These are phyloP conservation scores for Meteorus sp. DNA, from an alignment of 1,140 invertebrate genomes.

Conservation along the genomic window DNA sequence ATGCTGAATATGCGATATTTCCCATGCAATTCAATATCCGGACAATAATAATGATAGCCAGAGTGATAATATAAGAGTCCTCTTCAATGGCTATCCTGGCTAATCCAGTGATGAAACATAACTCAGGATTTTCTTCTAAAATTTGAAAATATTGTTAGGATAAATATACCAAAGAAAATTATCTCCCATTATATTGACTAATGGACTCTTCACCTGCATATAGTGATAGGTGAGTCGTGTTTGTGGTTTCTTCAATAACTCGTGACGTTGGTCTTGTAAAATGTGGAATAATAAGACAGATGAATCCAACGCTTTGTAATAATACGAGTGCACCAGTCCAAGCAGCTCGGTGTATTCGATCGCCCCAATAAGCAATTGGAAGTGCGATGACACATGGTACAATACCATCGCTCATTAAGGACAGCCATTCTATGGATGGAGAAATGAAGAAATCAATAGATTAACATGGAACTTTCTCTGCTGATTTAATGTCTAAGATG, in stretches of 20 bases:
- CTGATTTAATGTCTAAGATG: no score
- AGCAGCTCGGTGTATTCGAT: constrained; percentile 62
- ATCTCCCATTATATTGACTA: background rate
- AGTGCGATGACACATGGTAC: constrained; percentile 58
- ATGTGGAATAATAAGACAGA: constrained; percentile 64
- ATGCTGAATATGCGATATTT: constrained; percentile 64
- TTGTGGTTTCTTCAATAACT: constrained; percentile 40
- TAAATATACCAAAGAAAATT: background rate
- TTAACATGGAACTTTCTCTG: background rate
- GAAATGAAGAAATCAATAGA: background rate
- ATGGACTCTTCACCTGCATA: constrained; percentile 52
- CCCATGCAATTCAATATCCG: constrained; percentile 65
- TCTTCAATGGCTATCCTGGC: constrained; percentile 38
- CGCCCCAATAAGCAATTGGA: constrained; percentile 63
- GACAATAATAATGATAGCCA: constrained; percentile 61
- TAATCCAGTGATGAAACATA: constrained; percentile 39
- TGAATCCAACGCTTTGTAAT: constrained; percentile 59
- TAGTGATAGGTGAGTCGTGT: constrained; percentile 46
- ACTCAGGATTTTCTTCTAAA: constrained; percentile 53
- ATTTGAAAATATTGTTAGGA: constrained; percentile 21
- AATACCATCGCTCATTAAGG: constrained; percentile 7
- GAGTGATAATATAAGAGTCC: constrained; percentile 50
- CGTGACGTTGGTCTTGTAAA: constrained; percentile 51
- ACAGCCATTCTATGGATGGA: constrained; percentile 18
- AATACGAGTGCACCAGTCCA: constrained; percentile 65